Percentiles rank a stretch among this genome's conserved stretches.
phyloP scores from a whole-genome alignment of 1,140 invertebrate species.

The Sipha flava region DNA sequence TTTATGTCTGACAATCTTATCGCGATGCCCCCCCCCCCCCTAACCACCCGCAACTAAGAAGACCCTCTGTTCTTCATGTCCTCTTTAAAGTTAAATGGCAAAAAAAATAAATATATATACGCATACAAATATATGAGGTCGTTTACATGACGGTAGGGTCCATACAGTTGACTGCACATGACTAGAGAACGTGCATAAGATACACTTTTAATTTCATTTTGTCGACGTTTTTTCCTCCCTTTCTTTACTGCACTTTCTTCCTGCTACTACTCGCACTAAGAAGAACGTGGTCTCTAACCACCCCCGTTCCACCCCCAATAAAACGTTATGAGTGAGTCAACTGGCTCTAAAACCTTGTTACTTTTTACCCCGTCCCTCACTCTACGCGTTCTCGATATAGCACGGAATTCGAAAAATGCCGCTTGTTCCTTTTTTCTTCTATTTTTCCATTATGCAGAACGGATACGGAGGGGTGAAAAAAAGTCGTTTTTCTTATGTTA shows the following conservation, averaged over 20 bases:
- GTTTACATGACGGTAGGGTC: conserved; percentile 1
- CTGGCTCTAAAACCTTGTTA: conserved; percentile 18
- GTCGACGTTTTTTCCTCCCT: not conserved
- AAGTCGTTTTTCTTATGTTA: not conserved
- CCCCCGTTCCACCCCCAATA: not conserved
- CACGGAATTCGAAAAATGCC: conserved; percentile 9
- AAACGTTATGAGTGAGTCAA: conserved; percentile 6
- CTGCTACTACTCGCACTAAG: not conserved
- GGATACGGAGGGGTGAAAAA: not conserved
- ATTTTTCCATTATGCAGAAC: not conserved
- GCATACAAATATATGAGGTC: not conserved
- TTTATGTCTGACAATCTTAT: conserved; percentile 16
- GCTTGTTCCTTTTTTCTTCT: not conserved
- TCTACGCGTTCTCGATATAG: not conserved
- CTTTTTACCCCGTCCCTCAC: not conserved
- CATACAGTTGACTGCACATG: conserved; percentile 1
- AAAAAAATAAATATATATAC: not conserved
- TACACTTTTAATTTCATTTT: conserved; percentile 29
- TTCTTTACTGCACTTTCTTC: not conserved
- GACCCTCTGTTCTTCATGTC: not conserved
- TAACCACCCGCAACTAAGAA: not conserved
- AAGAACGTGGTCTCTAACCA: not conserved
- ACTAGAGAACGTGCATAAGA: conserved; percentile 18
- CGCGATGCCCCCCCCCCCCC: not conserved
- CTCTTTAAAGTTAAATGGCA: not conserved